Percentiles rank a stretch among this genome's conserved stretches.
Conservation (phyloP, 2,797 vertebrate species). For the Spizella passerina region DNA sequence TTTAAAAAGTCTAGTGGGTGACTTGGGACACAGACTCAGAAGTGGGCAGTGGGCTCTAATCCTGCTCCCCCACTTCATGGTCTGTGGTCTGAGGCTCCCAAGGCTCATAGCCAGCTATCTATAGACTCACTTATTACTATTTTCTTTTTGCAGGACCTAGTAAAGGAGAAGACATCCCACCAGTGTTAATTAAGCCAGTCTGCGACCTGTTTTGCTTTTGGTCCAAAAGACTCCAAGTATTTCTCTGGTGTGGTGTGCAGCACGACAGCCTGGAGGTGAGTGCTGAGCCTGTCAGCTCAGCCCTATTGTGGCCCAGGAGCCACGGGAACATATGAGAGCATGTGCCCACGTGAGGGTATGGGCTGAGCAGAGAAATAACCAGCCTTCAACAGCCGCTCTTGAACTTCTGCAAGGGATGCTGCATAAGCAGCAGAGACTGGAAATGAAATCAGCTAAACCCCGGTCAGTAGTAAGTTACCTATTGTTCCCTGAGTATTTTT, state of each 20-base stretch:
- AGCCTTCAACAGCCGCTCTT: rapidly evolving
- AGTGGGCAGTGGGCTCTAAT: not conserved
- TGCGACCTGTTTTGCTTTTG: slow-evolving; percentile 83
- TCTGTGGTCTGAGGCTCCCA: rapidly evolving
- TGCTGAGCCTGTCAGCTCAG: rapidly evolving
- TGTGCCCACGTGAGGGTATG: rapidly evolving
- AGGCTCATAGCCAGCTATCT: not conserved
- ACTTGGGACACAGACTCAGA: not conserved
- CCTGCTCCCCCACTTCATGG: rapidly evolving
- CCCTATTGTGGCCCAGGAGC: rapidly evolving
- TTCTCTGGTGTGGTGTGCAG: slow-evolving; percentile 78
- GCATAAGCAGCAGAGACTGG: rapidly evolving
- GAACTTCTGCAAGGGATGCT: rapidly evolving
- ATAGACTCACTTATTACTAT: rapidly evolving
- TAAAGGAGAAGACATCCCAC: slow-evolving; percentile 75
- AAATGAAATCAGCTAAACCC: not conserved
- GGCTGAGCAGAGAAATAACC: not conserved
- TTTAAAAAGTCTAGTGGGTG: not conserved
- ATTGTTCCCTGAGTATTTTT: not conserved
- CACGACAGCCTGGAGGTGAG: slow-evolving; percentile 74
- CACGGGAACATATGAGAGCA: rapidly evolving
- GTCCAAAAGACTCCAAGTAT: slow-evolving; percentile 76
- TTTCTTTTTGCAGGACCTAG: slow-evolving; percentile 68
- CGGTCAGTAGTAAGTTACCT: not conserved
- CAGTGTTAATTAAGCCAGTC: slow-evolving; percentile 78